A percentile compares a stretch with the other conserved stretches of the same genome.
Evolutionary conservation across 2,113 vertebrate species (phyloP).

Genomic region (Buteo buteo): DNA sequence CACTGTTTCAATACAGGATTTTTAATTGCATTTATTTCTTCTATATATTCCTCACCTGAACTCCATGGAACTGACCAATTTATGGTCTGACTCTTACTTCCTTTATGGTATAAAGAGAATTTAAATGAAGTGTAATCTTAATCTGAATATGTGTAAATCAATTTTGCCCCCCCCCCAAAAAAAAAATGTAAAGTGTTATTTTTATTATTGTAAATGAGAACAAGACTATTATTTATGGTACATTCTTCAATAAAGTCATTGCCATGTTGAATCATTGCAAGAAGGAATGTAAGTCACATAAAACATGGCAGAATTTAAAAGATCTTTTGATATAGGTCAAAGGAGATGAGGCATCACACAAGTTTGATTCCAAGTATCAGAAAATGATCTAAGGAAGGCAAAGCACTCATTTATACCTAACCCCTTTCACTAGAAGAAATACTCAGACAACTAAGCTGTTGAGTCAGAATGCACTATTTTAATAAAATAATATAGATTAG

Average conservation of each 20-base stretch:
- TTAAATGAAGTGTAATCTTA: not conserved
- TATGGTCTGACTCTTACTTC: not conserved
- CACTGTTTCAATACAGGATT: not conserved
- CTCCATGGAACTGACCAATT: not conserved
- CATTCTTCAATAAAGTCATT: not conserved
- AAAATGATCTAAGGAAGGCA: not conserved
- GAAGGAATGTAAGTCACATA: not conserved
- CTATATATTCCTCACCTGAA: not conserved
- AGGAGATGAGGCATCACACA: not conserved
- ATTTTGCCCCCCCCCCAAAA: fast-evolving
- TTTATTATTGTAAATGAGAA: not conserved
- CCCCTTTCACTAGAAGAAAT: not conserved
- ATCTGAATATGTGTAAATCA: not conserved
- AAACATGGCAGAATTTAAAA: not conserved
- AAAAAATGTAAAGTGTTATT: not conserved
- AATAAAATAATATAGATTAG: not conserved
- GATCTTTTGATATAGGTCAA: not conserved
- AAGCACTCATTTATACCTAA: not conserved
- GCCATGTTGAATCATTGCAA: not conserved
- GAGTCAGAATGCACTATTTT: not conserved
- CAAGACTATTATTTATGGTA: not conserved
- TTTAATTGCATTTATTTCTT: not conserved
- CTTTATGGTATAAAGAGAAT: not conserved
- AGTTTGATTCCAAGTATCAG: not conserved
- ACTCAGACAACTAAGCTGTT: not conserved